Percentiles rank a stretch among this genome's conserved stretches.
Evolutionary conservation across 2,113 vertebrate genomes (phyloP).

Genomic region (Xiphorhynchus elegans): DNA sequence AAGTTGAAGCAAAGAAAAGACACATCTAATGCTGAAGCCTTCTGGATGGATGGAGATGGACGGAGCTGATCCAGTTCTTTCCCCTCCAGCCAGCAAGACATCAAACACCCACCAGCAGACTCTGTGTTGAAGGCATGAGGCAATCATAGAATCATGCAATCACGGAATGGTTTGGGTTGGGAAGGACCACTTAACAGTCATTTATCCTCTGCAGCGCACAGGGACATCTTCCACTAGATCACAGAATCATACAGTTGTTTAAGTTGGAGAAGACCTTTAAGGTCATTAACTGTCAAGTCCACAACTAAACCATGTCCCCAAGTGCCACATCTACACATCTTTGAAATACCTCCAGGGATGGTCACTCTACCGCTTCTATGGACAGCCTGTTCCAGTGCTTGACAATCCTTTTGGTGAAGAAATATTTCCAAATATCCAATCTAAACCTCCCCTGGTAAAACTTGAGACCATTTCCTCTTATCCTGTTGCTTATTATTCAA

Average conservation of each 20-base stretch:
- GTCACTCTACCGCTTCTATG: background rate
- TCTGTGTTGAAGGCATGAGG: background rate
- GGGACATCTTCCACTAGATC: background rate
- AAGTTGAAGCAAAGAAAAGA: background rate
- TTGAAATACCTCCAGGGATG: background rate
- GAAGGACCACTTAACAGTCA: background rate
- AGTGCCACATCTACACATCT: background rate
- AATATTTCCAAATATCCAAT: background rate
- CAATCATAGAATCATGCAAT: background rate
- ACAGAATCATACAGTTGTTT: background rate
- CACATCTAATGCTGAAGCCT: background rate
- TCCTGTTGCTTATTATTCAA: background rate
- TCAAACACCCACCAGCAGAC: fast-evolving
- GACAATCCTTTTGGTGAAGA: background rate
- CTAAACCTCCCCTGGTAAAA: background rate
- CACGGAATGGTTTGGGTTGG: background rate
- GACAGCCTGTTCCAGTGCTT: background rate
- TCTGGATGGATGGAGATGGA: background rate
- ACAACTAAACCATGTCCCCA: background rate
- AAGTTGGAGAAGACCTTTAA: background rate
- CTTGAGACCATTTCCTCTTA: background rate
- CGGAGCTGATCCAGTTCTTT: background rate
- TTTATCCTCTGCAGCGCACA: background rate
- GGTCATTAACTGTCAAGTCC: background rate
- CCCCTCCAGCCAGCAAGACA: background rate